Percentiles rank a stretch among this genome's conserved stretches.
phyloP scores from a whole-genome alignment of 2,113 vertebrate species.

The Vombatus ursinus region DNA sequence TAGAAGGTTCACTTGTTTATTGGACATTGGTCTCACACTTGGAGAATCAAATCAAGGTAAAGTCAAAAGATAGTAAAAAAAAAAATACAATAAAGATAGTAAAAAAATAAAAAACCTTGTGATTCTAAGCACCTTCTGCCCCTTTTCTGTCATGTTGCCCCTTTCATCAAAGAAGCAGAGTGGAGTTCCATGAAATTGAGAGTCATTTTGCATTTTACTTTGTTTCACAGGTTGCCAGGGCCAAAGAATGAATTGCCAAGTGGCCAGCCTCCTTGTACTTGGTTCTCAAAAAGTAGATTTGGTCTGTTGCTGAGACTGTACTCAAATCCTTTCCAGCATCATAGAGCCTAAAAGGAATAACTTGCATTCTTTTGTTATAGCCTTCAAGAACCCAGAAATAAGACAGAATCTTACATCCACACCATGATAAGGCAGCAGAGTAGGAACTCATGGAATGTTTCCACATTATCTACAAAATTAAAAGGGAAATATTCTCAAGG shows the following conservation, averaged over 20 bases:
- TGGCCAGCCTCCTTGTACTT: not conserved
- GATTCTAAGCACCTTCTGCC: too few species aligned
- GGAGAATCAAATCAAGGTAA: not conserved
- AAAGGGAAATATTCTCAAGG: slow-evolving; percentile 33
- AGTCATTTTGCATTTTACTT: not conserved
- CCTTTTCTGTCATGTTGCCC: not conserved
- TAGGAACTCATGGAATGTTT: not conserved
- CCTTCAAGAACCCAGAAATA: not conserved
- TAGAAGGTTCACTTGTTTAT: not conserved
- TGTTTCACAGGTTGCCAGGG: not conserved
- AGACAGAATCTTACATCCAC: not conserved
- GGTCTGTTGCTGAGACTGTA: not conserved
- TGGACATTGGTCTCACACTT: not conserved
- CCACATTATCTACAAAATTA: not conserved
- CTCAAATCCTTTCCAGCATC: not conserved
- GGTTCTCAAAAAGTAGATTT: not conserved
- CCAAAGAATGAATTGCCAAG: not conserved
- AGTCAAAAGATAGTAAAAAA: not conserved
- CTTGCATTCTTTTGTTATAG: not conserved
- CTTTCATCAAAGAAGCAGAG: not conserved
- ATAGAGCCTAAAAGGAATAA: not conserved
- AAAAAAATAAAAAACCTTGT: too few species aligned
- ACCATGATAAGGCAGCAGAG: not conserved
- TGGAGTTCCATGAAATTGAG: not conserved
- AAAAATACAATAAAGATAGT: too few species aligned